Conservation (phyloP, 2,888 invertebrate species). For the Sympetrum striolatum region DNA sequence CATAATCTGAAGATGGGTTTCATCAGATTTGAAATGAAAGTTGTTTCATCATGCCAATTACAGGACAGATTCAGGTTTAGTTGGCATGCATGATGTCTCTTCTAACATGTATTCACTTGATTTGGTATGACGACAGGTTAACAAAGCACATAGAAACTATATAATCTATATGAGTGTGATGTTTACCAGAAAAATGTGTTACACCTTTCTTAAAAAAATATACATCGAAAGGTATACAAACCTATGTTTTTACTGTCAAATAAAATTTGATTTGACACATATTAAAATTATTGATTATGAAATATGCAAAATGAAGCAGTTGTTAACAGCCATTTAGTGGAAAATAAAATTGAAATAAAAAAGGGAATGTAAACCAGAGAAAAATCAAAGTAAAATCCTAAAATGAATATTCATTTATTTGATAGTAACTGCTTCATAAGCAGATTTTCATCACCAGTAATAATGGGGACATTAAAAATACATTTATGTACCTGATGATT, state of each 20-base stretch:
- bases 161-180: constrained; percentile 2
- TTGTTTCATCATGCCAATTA: constrained; percentile 35
- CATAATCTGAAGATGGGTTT: background rate
- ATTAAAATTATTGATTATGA: too few species aligned
- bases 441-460: background rate
- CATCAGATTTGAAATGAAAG: constrained; percentile 2
- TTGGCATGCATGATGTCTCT: constrained; percentile 37
- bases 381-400: too few species aligned
- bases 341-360: too few species aligned
- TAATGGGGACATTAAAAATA: too few species aligned
- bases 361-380: too few species aligned
- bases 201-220: constrained; percentile 13
- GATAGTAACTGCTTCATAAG: background rate
- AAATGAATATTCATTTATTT: too few species aligned
- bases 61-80: constrained; percentile 15
- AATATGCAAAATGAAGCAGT: too few species aligned
- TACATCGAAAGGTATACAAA: too few species aligned
- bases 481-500: too few species aligned
- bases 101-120: constrained; percentile 18
- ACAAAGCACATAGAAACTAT: constrained; percentile 34
- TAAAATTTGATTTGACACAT: too few species aligned
- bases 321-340: too few species aligned
- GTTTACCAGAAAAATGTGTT: constrained; percentile 37
- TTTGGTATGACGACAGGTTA: constrained; percentile 5
- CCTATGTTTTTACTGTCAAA: too few species aligned